phyloP scores from a whole-genome alignment of 1,140 invertebrate species.

The Eumeta japonica region DNA sequence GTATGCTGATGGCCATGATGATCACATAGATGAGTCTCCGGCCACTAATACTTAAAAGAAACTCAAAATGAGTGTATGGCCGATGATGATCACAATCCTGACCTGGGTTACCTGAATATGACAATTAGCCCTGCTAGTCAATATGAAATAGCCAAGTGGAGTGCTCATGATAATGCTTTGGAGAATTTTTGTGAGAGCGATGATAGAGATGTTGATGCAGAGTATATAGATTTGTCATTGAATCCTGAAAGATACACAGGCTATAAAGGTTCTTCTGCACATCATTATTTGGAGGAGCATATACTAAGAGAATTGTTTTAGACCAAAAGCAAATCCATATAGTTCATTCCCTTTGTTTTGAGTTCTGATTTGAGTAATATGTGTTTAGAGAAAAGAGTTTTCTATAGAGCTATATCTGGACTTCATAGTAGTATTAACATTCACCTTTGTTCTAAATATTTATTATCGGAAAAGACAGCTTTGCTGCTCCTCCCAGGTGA shows the following conservation, averaged over 20 bases:
- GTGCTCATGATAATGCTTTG: constrained; percentile 81
- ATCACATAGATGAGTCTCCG: constrained; percentile 34
- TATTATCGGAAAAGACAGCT: constrained; percentile 67
- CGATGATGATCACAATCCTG: constrained; percentile 68
- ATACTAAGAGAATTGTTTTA: constrained; percentile 98
- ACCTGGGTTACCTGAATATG: constrained; percentile 83
- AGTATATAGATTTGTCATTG: constrained; percentile 93
- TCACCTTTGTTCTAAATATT: constrained; percentile 88
- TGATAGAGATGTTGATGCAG: constrained; percentile 68
- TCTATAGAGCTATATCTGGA: constrained; percentile 95
- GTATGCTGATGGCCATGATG: no score
- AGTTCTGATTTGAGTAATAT: constrained; percentile 64
- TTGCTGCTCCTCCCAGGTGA: constrained; percentile 59
- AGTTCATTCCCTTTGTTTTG: constrained; percentile 54
- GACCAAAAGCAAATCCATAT: constrained; percentile 45
- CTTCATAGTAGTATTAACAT: constrained; percentile 97
- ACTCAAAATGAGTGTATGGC: constrained; percentile 33
- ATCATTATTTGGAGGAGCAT: constrained; percentile 95
- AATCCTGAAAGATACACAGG: constrained; percentile 98
- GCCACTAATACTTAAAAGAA: constrained; percentile 56
- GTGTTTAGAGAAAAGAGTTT: constrained; percentile 95
- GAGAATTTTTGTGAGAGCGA: constrained; percentile 93
- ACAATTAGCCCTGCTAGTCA: constrained; percentile 81
- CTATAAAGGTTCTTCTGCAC: constrained; percentile 89
- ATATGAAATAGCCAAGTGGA: constrained; percentile 82